Percentiles rank a stretch among this genome's conserved stretches.
Conservation (phyloP, 2,888 invertebrate genomes). For the Agrilus cyanescens region DNA sequence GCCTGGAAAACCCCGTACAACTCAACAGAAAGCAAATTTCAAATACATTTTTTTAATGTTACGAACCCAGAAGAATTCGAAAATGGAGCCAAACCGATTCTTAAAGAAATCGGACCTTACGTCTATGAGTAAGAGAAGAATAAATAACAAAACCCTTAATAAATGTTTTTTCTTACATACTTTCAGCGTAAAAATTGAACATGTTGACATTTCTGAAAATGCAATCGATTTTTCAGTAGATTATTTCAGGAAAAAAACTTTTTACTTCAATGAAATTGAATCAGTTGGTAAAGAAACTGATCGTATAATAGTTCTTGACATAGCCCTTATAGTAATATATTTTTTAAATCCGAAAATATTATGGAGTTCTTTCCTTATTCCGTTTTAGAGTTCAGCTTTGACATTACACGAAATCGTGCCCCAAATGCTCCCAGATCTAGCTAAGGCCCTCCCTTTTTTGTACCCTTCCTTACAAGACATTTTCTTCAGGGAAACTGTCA, state of each 20-base stretch:
- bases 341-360: not conserved
- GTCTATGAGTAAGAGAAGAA: slow-evolving; percentile 45
- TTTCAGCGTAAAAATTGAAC: slow-evolving; percentile 20
- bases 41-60: slow-evolving; percentile 46
- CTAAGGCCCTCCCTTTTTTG: slow-evolving; percentile 40
- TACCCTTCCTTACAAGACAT: slow-evolving; percentile 40
- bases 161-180: slow-evolving; percentile 21
- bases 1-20: no score
- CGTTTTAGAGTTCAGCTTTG: slow-evolving; percentile 20
- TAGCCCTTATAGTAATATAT: slow-evolving; percentile 43
- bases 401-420: slow-evolving; percentile 18
- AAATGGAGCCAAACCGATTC: slow-evolving; percentile 40
- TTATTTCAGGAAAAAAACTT: slow-evolving; percentile 41
- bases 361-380: slow-evolving; percentile 1
- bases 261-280: slow-evolving; percentile 40
- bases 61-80: slow-evolving; percentile 45
- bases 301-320: slow-evolving; percentile 43
- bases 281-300: slow-evolving; percentile 40
- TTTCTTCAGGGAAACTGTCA: slow-evolving; percentile 40
- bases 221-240: slow-evolving; percentile 45
- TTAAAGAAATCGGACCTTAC: slow-evolving; percentile 51
- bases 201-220: slow-evolving; percentile 17
- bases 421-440: slow-evolving; percentile 32
- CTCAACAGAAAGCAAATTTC: slow-evolving; percentile 29
- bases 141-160: slow-evolving; percentile 25